phyloP scores from a whole-genome alignment of 2,797 vertebrate genomes.

The Cottoperca gobio region DNA sequence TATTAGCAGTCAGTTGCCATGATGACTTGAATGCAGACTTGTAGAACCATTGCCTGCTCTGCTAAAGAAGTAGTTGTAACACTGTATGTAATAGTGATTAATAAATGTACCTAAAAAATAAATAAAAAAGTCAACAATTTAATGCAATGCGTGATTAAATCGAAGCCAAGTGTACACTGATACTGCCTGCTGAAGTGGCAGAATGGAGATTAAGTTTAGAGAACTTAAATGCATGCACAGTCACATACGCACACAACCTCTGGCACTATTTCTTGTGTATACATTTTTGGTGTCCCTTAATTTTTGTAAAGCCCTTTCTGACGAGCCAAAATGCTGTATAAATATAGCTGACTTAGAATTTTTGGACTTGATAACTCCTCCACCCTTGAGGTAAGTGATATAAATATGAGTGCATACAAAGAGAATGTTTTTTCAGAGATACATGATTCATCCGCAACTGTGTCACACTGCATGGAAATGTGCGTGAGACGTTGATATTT shows the following conservation, averaged over 20 bases:
- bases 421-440: slow-evolving; percentile 12
- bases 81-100: slow-evolving; percentile 12
- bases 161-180: slow-evolving; percentile 8
- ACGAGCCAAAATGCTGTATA: slow-evolving; percentile 13
- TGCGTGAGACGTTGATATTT: slow-evolving; percentile 28
- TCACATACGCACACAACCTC: slow-evolving; percentile 24
- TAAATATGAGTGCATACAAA: slow-evolving; percentile 31
- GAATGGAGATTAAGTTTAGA: slow-evolving; percentile 43
- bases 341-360: slow-evolving; percentile 36
- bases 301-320: slow-evolving; percentile 25
- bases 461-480: slow-evolving; percentile 21
- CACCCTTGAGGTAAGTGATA: slow-evolving; percentile 31
- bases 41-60: slow-evolving; percentile 1
- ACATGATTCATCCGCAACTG: slow-evolving; percentile 21
- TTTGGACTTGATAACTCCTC: neutral
- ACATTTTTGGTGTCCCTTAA: slow-evolving; percentile 5
- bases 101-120: slow-evolving; percentile 14
- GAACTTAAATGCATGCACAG: slow-evolving; percentile 35
- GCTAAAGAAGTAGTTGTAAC: slow-evolving; percentile 20
- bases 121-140: slow-evolving; percentile 12
- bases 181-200: slow-evolving; percentile 44
- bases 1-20: neutral
- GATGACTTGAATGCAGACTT: neutral
- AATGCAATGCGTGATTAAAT: slow-evolving; percentile 38
- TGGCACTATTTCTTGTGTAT: slow-evolving; percentile 17